These are phyloP conservation scores for Subacronicta megacephala DNA, from an alignment of 2,888 invertebrate species.

Conservation along the genomic window DNA sequence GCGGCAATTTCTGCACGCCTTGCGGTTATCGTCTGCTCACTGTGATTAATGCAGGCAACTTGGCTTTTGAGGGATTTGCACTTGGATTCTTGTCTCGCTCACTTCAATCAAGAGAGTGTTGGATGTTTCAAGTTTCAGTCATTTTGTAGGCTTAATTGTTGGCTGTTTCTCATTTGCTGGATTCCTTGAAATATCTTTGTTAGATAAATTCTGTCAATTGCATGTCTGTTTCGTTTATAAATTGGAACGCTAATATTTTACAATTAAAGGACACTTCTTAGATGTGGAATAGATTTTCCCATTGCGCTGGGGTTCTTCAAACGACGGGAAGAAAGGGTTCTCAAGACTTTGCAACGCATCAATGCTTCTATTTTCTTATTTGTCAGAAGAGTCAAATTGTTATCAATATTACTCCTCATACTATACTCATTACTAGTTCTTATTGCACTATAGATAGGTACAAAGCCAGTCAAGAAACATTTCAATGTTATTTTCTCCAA, in stretches of 20 bases:
- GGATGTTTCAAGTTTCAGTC: conserved; percentile 35
- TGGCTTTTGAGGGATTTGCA: conserved; percentile 62
- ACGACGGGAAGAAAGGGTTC: too few relatives aligned
- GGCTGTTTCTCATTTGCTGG: conserved; percentile 29
- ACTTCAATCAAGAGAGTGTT: conserved; percentile 47
- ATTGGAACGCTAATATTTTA: not conserved
- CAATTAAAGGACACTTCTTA: not conserved
- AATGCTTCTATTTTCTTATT: too few relatives aligned
- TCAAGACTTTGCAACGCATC: too few relatives aligned
- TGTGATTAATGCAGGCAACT: conserved; percentile 75
- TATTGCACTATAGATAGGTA: too few relatives aligned
- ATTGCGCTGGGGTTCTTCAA: too few relatives aligned
- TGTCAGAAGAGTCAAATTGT: too few relatives aligned
- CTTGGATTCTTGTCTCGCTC: conserved; percentile 48
- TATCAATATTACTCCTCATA: too few relatives aligned
- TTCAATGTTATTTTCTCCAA: not conserved
- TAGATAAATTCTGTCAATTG: conserved; percentile 7
- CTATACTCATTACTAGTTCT: too few relatives aligned
- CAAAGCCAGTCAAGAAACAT: not conserved
- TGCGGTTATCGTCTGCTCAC: conserved; percentile 81
- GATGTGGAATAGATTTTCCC: too few relatives aligned
- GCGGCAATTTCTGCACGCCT: conserved; percentile 79
- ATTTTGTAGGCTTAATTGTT: conserved; percentile 23
- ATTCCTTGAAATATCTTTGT: conserved; percentile 4
- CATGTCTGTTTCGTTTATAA: conserved; percentile 10